phyloP scores from a whole-genome alignment of 2,113 vertebrate species.

The Xyliphius kryptos region DNA sequence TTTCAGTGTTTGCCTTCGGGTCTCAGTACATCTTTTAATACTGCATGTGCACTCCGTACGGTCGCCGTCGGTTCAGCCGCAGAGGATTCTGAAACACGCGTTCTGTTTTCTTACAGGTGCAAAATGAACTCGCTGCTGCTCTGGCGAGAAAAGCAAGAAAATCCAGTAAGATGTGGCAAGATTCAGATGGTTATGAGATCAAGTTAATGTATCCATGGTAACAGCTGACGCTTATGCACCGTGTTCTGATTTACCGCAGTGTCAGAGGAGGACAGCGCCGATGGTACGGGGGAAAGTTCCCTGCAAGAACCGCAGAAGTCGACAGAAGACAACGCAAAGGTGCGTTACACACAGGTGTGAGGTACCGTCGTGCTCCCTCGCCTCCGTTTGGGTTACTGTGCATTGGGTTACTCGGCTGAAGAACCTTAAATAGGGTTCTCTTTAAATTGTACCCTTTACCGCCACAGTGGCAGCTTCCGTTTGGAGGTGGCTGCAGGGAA shows the following conservation, averaged over 20 bases:
- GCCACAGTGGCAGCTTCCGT: too few species aligned
- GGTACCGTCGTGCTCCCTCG: too few species aligned
- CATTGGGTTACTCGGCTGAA: too few species aligned
- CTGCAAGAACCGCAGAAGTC: slow-evolving; percentile 53
- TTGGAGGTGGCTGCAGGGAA: too few species aligned
- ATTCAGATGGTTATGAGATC: background rate
- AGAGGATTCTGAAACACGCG: background rate
- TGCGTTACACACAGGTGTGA: slow-evolving; percentile 35
- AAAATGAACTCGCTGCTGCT: slow-evolving; percentile 87
- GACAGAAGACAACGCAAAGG: slow-evolving; percentile 60
- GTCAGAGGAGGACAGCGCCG: slow-evolving; percentile 64
- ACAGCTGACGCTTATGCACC: background rate
- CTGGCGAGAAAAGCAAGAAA: slow-evolving; percentile 91
- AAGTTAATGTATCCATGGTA: background rate
- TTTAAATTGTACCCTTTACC: too few species aligned
- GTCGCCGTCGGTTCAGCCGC: background rate
- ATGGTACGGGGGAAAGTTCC: slow-evolving; percentile 49
- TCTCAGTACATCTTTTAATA: background rate
- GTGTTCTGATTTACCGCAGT: slow-evolving; percentile 50
- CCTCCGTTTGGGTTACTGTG: too few species aligned
- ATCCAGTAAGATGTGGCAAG: slow-evolving; percentile 92
- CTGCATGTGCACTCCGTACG: background rate
- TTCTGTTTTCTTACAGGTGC: slow-evolving; percentile 68
- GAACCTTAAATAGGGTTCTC: background rate
- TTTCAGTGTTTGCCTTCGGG: background rate